phyloP scores from a whole-genome alignment of 2,888 invertebrate genomes.

The Nemurella pictetii region DNA sequence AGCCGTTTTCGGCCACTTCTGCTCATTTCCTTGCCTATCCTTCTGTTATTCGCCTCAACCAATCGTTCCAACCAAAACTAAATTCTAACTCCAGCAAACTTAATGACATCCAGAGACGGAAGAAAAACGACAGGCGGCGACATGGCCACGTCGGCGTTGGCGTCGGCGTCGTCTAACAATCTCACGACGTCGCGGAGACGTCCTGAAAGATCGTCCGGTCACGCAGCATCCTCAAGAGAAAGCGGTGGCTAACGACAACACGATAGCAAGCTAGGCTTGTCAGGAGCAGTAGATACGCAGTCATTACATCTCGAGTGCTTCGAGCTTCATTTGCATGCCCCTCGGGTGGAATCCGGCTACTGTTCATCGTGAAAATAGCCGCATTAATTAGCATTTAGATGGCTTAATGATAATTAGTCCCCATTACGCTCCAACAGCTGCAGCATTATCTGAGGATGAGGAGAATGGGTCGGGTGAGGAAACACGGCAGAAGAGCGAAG shows the following conservation, averaged over 20 bases:
- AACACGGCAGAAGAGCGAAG: constrained; percentile 44
- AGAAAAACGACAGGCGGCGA: constrained; percentile 43
- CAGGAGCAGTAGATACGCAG: not conserved
- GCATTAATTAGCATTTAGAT: constrained; percentile 61
- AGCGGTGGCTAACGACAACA: not conserved
- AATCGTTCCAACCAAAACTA: no score
- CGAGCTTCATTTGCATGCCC: constrained; percentile 55
- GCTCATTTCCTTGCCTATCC: no score
- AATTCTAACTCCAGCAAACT: no score
- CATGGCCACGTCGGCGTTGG: constrained; percentile 39
- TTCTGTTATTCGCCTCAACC: no score
- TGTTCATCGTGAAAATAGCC: constrained; percentile 49
- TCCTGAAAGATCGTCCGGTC: not conserved
- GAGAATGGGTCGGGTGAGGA: not conserved
- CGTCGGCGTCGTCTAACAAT: no score
- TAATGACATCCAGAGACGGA: constrained; percentile 36
- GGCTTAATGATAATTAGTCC: constrained; percentile 58
- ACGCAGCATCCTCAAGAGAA: not conserved
- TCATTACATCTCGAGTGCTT: constrained; percentile 50
- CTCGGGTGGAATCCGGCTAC: constrained; percentile 52
- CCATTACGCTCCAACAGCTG: constrained; percentile 44
- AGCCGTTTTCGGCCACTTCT: no score
- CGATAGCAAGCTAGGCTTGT: constrained; percentile 42
- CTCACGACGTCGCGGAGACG: constrained; percentile 31
- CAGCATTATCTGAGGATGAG: constrained; percentile 21